Conservation (phyloP, 2,797 vertebrate genomes). For the Cirrhinus molitorella region DNA sequence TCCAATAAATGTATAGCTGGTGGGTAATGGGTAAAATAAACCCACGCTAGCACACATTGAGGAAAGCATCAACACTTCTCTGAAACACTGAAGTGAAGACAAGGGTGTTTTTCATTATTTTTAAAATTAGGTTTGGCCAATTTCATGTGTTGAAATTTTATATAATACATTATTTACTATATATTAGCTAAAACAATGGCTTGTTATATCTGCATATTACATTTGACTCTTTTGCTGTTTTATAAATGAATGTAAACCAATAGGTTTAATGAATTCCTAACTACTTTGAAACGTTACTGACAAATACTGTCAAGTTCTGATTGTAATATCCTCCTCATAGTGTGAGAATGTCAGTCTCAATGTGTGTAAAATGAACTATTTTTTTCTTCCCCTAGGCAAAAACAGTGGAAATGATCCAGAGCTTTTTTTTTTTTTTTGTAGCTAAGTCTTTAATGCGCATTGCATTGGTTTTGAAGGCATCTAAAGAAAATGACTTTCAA, state of each 20-base stretch:
- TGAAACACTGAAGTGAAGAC: neutral
- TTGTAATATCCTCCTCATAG: neutral
- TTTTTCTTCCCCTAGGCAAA: neutral
- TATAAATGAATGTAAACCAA: neutral
- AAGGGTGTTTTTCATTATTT: neutral
- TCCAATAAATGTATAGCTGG: neutral
- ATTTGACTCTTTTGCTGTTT: neutral
- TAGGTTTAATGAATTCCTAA: neutral
- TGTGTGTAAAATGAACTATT: neutral
- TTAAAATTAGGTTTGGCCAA: neutral
- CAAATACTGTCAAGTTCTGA: neutral
- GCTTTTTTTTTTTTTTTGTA: neutral
- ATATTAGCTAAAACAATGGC: neutral
- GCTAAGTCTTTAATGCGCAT: neutral
- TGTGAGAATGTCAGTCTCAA: neutral
- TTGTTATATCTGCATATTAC: neutral
- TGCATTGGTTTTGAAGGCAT: neutral
- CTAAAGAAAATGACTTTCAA: conserved; percentile 6
- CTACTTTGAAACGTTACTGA: neutral
- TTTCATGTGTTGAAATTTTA: neutral
- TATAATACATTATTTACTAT: neutral
- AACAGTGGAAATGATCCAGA: neutral
- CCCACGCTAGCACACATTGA: neutral
- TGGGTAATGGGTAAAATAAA: neutral
- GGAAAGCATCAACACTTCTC: neutral